Base-by-base conservation (phyloP, 2,888 invertebrate species). In the Ophion costatus region DNA sequence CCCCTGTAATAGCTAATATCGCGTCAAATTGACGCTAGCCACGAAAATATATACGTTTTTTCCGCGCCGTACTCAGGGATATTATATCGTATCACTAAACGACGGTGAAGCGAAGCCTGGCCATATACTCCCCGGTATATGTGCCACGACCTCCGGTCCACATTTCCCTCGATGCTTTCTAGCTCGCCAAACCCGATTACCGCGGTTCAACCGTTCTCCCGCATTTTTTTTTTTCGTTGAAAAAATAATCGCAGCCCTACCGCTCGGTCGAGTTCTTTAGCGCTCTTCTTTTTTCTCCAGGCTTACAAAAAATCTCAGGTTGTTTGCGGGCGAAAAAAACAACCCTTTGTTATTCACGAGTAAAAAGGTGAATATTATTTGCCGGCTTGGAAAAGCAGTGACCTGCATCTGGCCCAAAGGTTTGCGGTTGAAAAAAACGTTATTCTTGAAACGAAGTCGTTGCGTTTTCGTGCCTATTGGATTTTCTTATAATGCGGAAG, bases 1-100 rank as follows among this genome's bases (percentile, higher is more conserved):
- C 57, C 64, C 45, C 64, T 79, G 45, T 69, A 79, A 83, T 78
- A 83, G 78, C 78, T 74, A 83, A 82, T 82, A 82, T 82, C 73
- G 67, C 66, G 74, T 74, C 70, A 69, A 79, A 79, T 83, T 79
- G 78, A 79, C 74, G 69, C 56, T 42, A 75, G 64, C 56, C n/a
- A 51, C 63, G 57, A 9, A 83, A 79, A 79, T 70, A 70, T 71
- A 57, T 57, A 69, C 17, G 20, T 83, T 79, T 76, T 38, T 45
- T 33, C 33, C 70, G 38, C 66, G 57, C 57, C 51, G 20, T 76
- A 57, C 20, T 66, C 67, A 24, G 51, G 56, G 33, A 70, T 75
- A 22, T 59, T 64, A 75, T 83, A 76, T 74, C 75, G 57, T 71
- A 51, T 70, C 70, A 57, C 75, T 71, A 64, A 80, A 51, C 80